Conservation (phyloP, 37 sponge, comb jelly and placozoan genomes). For the Crambe crambe region DNA sequence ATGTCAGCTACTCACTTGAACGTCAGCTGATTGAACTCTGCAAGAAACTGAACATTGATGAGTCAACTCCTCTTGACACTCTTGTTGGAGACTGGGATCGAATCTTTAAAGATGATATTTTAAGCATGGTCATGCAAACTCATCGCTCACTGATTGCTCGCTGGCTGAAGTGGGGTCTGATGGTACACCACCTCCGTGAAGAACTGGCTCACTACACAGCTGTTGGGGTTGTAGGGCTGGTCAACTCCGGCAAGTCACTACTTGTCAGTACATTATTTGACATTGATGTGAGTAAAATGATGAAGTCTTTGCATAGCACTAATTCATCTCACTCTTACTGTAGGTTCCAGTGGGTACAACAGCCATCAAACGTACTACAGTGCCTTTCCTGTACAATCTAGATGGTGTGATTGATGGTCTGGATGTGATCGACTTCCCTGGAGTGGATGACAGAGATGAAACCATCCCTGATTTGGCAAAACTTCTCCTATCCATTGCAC, state of each 20-base stretch:
- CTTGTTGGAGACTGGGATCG: slow-evolving; percentile 37
- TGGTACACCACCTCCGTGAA: slow-evolving; percentile 59
- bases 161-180: slow-evolving; percentile 68
- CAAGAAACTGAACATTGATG: slow-evolving; percentile 11
- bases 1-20: slow-evolving; percentile 71
- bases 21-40: slow-evolving; percentile 63
- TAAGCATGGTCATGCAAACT: slow-evolving; percentile 15
- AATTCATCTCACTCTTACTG: too few relatives aligned
- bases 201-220: slow-evolving; percentile 61
- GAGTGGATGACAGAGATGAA: slow-evolving; percentile 69
- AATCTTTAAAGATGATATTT: slow-evolving; percentile 46
- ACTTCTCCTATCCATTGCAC: slow-evolving; percentile 49
- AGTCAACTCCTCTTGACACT: slow-evolving; percentile 5
- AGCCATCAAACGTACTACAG: slow-evolving; percentile 62
- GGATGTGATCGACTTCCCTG: slow-evolving; percentile 79
- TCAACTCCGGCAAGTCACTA: slow-evolving; percentile 61
- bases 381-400: slow-evolving; percentile 71
- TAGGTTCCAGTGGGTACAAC: slow-evolving; percentile 66
- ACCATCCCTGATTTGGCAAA: slow-evolving; percentile 43
- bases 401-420: slow-evolving; percentile 41
- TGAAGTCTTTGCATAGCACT: too few relatives aligned
- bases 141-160: slow-evolving; percentile 59
- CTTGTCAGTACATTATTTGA: slow-evolving; percentile 55
- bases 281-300: slow-evolving; percentile 28
- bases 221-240: slow-evolving; percentile 52